Evolutionary conservation across 2,888 invertebrate genomes (phyloP), one percentile per base, ranked within the genome.

Genomic region (Gerris lacustris): DNA sequence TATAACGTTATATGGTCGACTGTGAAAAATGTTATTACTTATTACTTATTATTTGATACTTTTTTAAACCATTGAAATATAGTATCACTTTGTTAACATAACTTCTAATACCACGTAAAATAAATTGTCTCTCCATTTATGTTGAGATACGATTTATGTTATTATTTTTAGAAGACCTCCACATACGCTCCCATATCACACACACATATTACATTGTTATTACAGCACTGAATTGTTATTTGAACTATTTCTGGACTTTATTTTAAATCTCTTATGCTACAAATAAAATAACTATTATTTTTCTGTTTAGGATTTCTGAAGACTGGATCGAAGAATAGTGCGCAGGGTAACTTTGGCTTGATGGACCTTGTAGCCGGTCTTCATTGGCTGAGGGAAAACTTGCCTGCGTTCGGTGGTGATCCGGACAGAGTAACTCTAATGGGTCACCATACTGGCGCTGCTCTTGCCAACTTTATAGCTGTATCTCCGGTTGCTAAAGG

Each of bases 381-480:
- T 70, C 96, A 96, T 80, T 98, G 98, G 97, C 86, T 99, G 71
- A 87, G 92, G 78, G 94, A 95, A 80, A 97, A 98, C 82, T 86
- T 98, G 72, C 92, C 90, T 5, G 91, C 92, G 2, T 98, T 99
- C 80, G 96, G 96, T 43, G 98, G 98, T 18, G 94, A 98, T 83
- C 91, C 95, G 6, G 88, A 92, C 79, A 86, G 91, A 75, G 91
- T 99, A 73, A 96, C 96, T 0, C 83, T 99, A 74, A 88, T 98
- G 85, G 97, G 98, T 5, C 96, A 98, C 80, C 94, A 96, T 45
- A 94, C 95, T 45, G 99, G 99, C 6, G 98, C 97, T 9, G 94
- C 96, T 2, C 86, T 97, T 69, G 96, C 96, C 76, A 97, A 98
- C 83, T 91, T 97, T 79, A 88, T 99, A 72, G 90, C 96, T 76